Conservation (phyloP, 2,113 vertebrate species). For the Hippocampus guttulatus region DNA sequence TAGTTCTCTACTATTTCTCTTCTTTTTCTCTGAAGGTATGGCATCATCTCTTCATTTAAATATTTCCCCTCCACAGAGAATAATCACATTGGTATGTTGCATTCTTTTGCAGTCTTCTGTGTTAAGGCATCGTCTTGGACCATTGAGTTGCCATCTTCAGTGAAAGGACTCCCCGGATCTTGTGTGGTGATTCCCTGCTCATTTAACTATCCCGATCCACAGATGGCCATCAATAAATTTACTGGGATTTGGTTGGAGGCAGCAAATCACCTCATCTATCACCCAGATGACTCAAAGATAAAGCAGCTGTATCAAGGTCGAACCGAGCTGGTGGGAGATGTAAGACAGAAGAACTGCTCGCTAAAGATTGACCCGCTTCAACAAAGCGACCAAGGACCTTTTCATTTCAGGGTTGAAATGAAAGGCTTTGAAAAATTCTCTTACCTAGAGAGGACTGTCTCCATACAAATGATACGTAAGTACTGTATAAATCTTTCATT, state of each 20-base stretch:
- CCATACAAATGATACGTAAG: slow-evolving; percentile 57
- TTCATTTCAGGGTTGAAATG: slow-evolving; percentile 64
- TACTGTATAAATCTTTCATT: not conserved
- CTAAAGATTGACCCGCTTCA: slow-evolving; percentile 58
- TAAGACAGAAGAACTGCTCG: slow-evolving; percentile 54
- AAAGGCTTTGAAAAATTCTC: slow-evolving; percentile 23
- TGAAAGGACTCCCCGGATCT: slow-evolving; percentile 58
- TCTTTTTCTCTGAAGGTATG: slow-evolving; percentile 34
- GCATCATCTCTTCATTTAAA: not conserved
- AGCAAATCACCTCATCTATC: slow-evolving; percentile 13
- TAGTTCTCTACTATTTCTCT: slow-evolving; percentile 21
- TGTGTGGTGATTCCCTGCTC: slow-evolving; percentile 69
- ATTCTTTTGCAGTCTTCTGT: slow-evolving; percentile 30
- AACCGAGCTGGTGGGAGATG: slow-evolving; percentile 50
- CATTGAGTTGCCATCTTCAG: slow-evolving; percentile 26
- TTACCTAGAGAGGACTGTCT: not conserved
- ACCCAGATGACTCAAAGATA: slow-evolving; percentile 23
- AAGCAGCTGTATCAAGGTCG: slow-evolving; percentile 27
- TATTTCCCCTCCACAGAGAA: not conserved
- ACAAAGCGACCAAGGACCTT: slow-evolving; percentile 43
- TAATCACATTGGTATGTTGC: not conserved
- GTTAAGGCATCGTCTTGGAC: slow-evolving; percentile 48
- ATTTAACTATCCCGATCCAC: slow-evolving; percentile 47
- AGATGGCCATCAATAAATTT: not conserved
- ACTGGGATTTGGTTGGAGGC: slow-evolving; percentile 48